Base-by-base conservation (phyloP, 1,140 invertebrate species). In the Dreissena rostriformis region DNA sequence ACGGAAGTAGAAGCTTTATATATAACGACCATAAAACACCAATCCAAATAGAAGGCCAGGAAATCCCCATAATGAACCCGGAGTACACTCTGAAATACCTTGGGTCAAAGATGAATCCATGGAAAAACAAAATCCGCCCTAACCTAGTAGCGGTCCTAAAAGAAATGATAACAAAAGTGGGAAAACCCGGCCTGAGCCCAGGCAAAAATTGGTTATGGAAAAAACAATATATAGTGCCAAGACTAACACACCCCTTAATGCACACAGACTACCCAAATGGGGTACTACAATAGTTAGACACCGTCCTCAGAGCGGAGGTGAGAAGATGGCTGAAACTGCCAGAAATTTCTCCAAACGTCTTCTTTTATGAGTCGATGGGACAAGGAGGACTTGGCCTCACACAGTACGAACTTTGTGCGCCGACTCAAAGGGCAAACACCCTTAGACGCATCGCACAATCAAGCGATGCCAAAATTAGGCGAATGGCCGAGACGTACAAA, bases 351-450 rank as follows among this genome's bases (percentile, higher is more conserved):
- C 63, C 72, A 11, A 75, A 68, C 22, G 22, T 66, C 8, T 22
- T 75, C 49, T 55, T 84, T 4, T 78, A 84, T 17, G 24, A 67
- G n/a, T 24, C 19, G 15, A 65, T 15, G 22, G 75, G n/a, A 0
- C 17, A 72, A 22, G 73, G 82, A 14, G 82, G 75, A 24, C 55
- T 84, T 14, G 75, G 66, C n/a, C 67, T 84, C 17, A 74, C 82
- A 0, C 12, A 53, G 26, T 55, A 76, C 17, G 52, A 67, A 17
- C 63, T 53, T 14, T 73, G 71, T 51, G 28, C 76, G 4, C 74
- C 67, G 19, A 66, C 82, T 15, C 15, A 49, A 39, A 8, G 82
- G 4, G 71, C 78, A 17, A 78, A 84, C 57, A 61, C 52, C 29
- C 53, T 84, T 12, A 28, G 55, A 24, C n/a, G 28, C 5, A 63